These are phyloP conservation scores for Manis crassicaudata DNA, from an alignment of 2,797 vertebrate species.

Conservation along the genomic window DNA sequence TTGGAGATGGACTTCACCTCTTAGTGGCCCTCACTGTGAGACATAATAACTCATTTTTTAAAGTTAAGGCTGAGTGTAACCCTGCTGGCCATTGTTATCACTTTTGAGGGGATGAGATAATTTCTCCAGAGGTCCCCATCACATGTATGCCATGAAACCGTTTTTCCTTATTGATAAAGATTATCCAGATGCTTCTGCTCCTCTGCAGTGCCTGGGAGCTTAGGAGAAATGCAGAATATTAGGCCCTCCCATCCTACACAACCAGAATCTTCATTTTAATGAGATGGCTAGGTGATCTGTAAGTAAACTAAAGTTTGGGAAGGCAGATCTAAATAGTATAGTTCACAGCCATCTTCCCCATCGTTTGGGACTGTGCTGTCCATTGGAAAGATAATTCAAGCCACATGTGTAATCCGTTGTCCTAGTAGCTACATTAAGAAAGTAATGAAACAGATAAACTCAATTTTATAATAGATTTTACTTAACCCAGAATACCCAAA, in stretches of 20 bases:
- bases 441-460: constrained; percentile 12
- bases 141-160: background rate
- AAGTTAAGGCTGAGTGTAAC: background rate
- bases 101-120: background rate
- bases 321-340: background rate
- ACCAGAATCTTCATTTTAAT: background rate
- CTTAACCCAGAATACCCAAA: background rate
- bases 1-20: background rate
- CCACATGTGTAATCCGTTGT: background rate
- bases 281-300: background rate
- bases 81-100: background rate
- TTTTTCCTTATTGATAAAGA: background rate
- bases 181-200: background rate
- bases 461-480: constrained; percentile 1
- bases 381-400: background rate
- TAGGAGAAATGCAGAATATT: background rate
- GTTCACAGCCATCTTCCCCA: background rate
- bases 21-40: background rate
- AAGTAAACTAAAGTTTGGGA: background rate
- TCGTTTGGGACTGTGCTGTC: background rate
- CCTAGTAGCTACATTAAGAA: constrained; percentile 1
- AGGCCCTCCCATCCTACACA: background rate
- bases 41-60: background rate
- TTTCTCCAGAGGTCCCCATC: background rate
- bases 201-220: background rate